A percentile compares a stretch with the other conserved stretches of the same genome.
phyloP scores from a whole-genome alignment of 2,797 vertebrate species.

The Neosalanx taihuensis region DNA sequence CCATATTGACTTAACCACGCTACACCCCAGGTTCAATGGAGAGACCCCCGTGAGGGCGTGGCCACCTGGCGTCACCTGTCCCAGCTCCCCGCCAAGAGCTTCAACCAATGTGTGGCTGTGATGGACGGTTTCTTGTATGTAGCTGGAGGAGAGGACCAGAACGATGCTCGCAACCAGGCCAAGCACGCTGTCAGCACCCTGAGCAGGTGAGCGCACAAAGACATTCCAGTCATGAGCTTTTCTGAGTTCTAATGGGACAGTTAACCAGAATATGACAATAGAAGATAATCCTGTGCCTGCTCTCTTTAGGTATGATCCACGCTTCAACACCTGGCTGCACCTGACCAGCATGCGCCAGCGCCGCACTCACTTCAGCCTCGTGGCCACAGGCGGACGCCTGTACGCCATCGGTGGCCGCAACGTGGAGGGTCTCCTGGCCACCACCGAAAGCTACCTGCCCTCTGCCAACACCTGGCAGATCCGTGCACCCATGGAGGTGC shows the following conservation, averaged over 20 bases:
- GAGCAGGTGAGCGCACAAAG: constrained; percentile 70
- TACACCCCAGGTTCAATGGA: constrained; percentile 71
- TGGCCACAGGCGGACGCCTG: constrained; percentile 75
- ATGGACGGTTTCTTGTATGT: constrained; percentile 88
- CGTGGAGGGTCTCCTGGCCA: constrained; percentile 74
- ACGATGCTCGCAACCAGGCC: constrained; percentile 83
- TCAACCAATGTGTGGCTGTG: constrained; percentile 84
- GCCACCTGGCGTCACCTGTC: constrained; percentile 80
- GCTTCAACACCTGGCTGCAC: constrained; percentile 86
- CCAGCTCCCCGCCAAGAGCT: constrained; percentile 84
- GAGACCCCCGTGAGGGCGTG: constrained; percentile 75
- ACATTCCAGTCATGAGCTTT: neutral
- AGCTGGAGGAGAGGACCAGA: constrained; percentile 84
- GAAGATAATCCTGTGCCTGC: neutral
- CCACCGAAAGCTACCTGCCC: constrained; percentile 81
- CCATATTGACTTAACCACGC: neutral
- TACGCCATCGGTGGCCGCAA: constrained; percentile 82
- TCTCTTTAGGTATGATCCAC: constrained; percentile 77
- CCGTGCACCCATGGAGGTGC: constrained; percentile 75
- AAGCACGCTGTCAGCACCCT: constrained; percentile 83
- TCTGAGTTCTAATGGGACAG: too few species aligned
- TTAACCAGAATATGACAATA: neutral
- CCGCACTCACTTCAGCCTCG: constrained; percentile 84
- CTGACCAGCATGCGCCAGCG: constrained; percentile 81
- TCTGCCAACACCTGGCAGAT: constrained; percentile 81